Base-by-base conservation (phyloP, 2,113 vertebrate genomes). In the Progne subis region DNA sequence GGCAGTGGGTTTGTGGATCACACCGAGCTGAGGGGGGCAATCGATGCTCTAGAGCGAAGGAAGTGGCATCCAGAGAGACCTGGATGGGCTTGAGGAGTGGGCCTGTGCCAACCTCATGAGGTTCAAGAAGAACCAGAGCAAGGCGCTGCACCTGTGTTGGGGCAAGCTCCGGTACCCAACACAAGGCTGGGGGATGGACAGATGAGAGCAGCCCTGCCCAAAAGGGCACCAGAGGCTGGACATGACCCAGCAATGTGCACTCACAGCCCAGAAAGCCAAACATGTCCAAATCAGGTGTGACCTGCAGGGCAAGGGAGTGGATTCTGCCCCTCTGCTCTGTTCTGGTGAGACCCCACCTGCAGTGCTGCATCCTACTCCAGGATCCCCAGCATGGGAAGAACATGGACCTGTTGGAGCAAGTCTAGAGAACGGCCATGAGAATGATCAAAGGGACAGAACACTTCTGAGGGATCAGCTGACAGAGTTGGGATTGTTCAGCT, bases 151-250 rank as follows among this genome's bases (percentile, higher is more conserved):
- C 4, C 2, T 39, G 41, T 11, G 26, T 14, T 2, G 1, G 41
- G 34, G 32, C 23, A 61, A 1, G 4, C 18, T 24, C 24, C 0
- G 0, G 11, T 8, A 46, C 21, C 21, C 24, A 18, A 0, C 8
- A 47, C 25, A 60, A 56, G 60, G 16, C 55, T 80, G 39, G 20
- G 29, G 15, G 17, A 24, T 41, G 52, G 37, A 34, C 8, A 39
- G 57, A 18, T 49, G 24, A 70, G 37, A 56, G 68, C 52, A 68
- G 28, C 57, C 18, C 29, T 67, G 60, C 1, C 0, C 15, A 63
- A 56, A 43, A 47, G 29, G 50, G 13, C 14, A 1, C 37, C 44
- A 52, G 61, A 29, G 57, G 1, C 14, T 43, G 18, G 10, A 14
- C 6, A 3, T 21, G 63, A 60, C 2, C 23, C 0, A 3, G 16